Evolutionary conservation across 2,888 invertebrate genomes (phyloP), one percentile per base, ranked within the genome.

Genomic region (Suillia variegata): DNA sequence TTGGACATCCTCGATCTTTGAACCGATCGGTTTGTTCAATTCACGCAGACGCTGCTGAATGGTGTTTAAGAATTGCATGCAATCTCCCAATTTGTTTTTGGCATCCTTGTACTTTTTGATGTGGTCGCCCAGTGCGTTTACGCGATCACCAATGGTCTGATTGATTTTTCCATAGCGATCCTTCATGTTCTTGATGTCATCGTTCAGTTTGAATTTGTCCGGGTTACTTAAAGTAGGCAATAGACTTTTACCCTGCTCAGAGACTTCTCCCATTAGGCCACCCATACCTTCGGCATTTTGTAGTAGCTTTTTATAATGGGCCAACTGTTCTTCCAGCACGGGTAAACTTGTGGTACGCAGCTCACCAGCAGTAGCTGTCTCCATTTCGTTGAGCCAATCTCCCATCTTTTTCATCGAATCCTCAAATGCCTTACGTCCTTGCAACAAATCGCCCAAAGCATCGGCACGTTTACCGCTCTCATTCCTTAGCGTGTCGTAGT

Each of bases 321-420:
- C 86, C 45, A 94, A 82, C 75, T 96, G 95, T 80, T 96, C 94
- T 79, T 94, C 91, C 24, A 96, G 82, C 0, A 94, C 87, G 68
- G 93, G 92, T 18, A 94, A 84, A 71, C 89, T 93, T 1, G 92
- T 89, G 18, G 91, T 88, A 47, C 93, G 87, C 2, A 95, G 84
- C 73, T 94, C 94, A 31, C 90, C 88, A 10, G 91, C 89, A 1
- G 92, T 90, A 2, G 92, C 91, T 1, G 93, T 91, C 80, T 96
- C 95, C 24, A 93, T 93, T 82, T 96, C 93, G 68, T 93, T 91
- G 38, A 96, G 84, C 96, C 96, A 97, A 70, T 91, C 88, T 65
- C 91, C 89, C 75, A 93, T 90, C 71, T 89, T 89, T 59, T 91
- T 90, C 51, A 93, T 85, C 62, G 92, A 90, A 47, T 86, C 86